Evolutionary conservation across 2,113 vertebrate species (phyloP).

Genomic region (Chaetorhynchus papuensis): DNA sequence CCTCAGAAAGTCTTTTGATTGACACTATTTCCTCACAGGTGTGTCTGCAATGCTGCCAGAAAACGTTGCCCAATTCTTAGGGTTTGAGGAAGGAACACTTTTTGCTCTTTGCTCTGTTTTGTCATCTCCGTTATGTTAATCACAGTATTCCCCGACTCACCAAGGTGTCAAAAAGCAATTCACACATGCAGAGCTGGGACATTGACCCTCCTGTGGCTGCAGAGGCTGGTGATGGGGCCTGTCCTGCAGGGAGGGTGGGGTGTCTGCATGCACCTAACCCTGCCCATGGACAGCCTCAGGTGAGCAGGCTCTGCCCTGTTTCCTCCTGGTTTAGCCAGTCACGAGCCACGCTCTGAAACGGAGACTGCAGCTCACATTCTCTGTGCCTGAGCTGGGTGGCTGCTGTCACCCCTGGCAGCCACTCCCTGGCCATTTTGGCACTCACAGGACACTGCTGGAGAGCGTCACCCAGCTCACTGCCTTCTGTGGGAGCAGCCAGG

Average conservation of each 20-base stretch:
- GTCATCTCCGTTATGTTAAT: neutral
- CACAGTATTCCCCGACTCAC: neutral
- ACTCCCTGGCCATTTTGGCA: rapidly evolving
- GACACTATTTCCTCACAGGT: conserved; percentile 45
- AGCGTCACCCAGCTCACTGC: neutral
- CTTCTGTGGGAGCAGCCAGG: neutral
- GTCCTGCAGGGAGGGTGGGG: neutral
- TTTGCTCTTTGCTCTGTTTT: neutral
- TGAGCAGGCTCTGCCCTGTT: neutral
- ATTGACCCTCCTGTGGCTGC: neutral
- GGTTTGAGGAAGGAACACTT: neutral
- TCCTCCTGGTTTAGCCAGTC: neutral
- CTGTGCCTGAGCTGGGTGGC: neutral
- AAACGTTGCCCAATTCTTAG: neutral
- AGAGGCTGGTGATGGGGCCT: neutral
- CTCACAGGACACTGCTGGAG: neutral
- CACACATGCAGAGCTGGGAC: neutral
- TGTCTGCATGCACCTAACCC: neutral
- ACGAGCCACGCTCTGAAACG: neutral
- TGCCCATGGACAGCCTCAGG: rapidly evolving
- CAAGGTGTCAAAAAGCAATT: neutral
- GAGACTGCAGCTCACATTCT: neutral
- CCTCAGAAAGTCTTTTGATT: conserved; percentile 48
- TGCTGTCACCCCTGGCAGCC: neutral
- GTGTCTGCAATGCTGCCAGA: conserved; percentile 22